Evolutionary conservation across 1,140 invertebrate species (phyloP), one percentile per base, ranked within the genome.

Genomic region (Lysiphlebus fabarum): DNA sequence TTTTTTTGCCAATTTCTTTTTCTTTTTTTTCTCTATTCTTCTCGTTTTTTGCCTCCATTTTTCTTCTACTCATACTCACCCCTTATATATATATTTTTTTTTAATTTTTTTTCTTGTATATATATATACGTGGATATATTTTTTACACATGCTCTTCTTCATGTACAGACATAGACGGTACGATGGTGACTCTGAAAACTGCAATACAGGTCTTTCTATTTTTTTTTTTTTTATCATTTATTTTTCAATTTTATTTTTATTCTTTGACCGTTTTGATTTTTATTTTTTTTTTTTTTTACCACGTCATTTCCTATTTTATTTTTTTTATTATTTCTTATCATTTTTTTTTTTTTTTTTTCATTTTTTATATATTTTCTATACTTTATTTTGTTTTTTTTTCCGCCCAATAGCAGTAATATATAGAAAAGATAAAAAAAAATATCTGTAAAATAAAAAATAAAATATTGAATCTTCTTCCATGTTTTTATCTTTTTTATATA

Each of bases 311-410:
- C 65, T 66, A 57, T 58, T 65, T 45, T 56, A 34, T 44, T 56
- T 57, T 57, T 64, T 69, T 65, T 65, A 64, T 65, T 60, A 58
- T 56, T 66, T 57, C 42, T 67, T 64, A 62, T 67, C 54, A 47
- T 55, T 59, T 64, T n/a, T n/a, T n/a, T n/a, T 60, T 62, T 64
- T 65, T 65, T 62, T 65, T 59, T 66, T 42, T 63, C 56, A 64
- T 64, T 65, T 62, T 45, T 53, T 63, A 58, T 63, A 56, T 60
- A 59, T 61, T 43, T 50, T 43, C 36, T 47, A 54, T 61, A 65
- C 65, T 61, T 59, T 67, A 65, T 63, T 68, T 65, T 56, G 64
- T 58, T 59, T 66, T 68, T 68, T 65, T 66, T 67, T 63, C 68
- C 53, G 62, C 67, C 65, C 67, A 60, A 68, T 67, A 65, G 64